Base-by-base conservation (phyloP, 2,797 vertebrate species). In the Taeniopygia guttata region DNA sequence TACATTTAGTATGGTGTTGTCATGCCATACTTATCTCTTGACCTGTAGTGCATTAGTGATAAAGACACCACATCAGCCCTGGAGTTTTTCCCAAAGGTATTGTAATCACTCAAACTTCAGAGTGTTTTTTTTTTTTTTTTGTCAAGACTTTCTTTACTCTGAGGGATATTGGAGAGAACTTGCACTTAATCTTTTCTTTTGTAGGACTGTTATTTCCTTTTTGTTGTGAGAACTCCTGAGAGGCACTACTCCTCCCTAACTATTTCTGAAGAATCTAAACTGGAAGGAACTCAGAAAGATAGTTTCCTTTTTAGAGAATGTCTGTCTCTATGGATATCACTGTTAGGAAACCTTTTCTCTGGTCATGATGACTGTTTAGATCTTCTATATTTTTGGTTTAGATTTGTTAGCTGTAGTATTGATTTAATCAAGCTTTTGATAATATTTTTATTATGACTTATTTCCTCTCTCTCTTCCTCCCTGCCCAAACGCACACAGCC, bases 181-280 rank as follows among this genome's bases (percentile, higher is more conserved):
- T 92, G 49, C 30, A 77, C 60, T 77, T 89, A 82, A 92, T 72
- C 52, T 85, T 64, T 45, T 58, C 48, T 77, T 92, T 76, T 91
- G 58, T 88, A 78, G 59, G 76, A 46, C 45, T 84, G 87, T 93
- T 93, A 78, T 2, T 94, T 95, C 80, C 87, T 91, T 93, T 91
- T 78, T 60, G 34, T 25, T 79, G 29, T 76, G 48, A 87, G 38
- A 93, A 79, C 34, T 87, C 90, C 88, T 59, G 16, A 77, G 92
- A 54, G 84, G 87, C 48, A 34, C 34, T 82, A 52, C 64, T 95
- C 67, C 80, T 96, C 74, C 87, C 69, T 63, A 54, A 58, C 46
- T 75, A 16, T 27, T 95, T 93, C 56, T 79, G 70, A 94, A 52
- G 66, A 92, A 30, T 81, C 38, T 66, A 27, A 93, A 66, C 74